Evolutionary conservation across 2,888 invertebrate species (phyloP).

Genomic region (Lampropteryx suffumata): DNA sequence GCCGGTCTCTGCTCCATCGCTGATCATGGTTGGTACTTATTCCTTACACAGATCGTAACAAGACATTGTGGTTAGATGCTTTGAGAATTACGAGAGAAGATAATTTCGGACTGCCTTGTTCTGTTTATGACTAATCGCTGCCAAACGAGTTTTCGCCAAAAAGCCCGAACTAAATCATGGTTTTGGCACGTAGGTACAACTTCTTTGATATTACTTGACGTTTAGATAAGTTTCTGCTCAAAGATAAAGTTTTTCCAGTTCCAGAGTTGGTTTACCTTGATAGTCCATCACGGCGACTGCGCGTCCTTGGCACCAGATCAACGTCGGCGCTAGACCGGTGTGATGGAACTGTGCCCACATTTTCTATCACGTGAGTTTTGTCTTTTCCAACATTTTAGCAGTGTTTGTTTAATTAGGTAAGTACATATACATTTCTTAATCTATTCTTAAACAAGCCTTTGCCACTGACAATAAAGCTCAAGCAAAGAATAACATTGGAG

Average conservation of each 20-base stretch:
- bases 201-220: background rate
- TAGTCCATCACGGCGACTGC: slow-evolving; percentile 52
- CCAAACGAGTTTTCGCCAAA: no score
- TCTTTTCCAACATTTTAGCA: background rate
- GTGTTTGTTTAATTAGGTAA: no score
- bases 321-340: slow-evolving; percentile 21
- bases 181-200: background rate
- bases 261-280: slow-evolving; percentile 57
- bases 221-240: background rate
- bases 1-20: slow-evolving; percentile 62
- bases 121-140: no score
- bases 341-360: slow-evolving; percentile 42
- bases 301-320: slow-evolving; percentile 44
- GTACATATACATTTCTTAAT: no score
- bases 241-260: slow-evolving; percentile 31
- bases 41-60: no score
- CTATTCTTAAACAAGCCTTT: no score
- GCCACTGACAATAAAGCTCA: no score
- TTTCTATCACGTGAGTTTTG: slow-evolving; percentile 59
- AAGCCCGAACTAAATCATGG: no score
- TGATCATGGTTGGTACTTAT: slow-evolving; percentile 58
- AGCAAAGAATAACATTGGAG: no score
- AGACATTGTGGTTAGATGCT: no score
- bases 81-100: no score
- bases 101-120: no score